These are phyloP conservation scores for Sphaerophoria taeniata DNA, from an alignment of 2,888 invertebrate genomes.

Conservation along the genomic window DNA sequence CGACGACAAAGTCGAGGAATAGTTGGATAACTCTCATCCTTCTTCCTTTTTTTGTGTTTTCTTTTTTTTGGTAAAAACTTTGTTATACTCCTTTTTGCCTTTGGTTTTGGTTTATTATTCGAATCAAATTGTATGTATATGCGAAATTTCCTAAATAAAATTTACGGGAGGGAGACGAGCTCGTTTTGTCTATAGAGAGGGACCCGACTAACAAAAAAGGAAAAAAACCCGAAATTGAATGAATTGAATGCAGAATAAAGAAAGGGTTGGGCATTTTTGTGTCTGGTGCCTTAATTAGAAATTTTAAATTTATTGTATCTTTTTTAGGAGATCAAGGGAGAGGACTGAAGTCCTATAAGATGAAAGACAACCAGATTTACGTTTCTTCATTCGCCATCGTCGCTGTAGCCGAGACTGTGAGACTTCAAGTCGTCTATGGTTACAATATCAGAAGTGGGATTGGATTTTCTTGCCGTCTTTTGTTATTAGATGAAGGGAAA, in stretches of 20 bases:
- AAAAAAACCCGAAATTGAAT: not conserved
- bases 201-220: no score
- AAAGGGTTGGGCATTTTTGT: slow-evolving; percentile 35
- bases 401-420: not conserved
- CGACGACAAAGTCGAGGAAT: not conserved
- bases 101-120: slow-evolving; percentile 41
- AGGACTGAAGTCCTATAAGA: slow-evolving; percentile 8
- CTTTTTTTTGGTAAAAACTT: slow-evolving; percentile 34
- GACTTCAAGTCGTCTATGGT: not conserved
- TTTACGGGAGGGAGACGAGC: not conserved
- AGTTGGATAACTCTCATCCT: slow-evolving; percentile 48
- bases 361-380: slow-evolving; percentile 11
- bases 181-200: slow-evolving; percentile 1
- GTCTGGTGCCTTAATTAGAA: slow-evolving; percentile 61
- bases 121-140: slow-evolving; percentile 54
- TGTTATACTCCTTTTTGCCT: slow-evolving; percentile 16
- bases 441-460: slow-evolving; percentile 9
- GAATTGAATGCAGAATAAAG: slow-evolving; percentile 1
- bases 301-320: slow-evolving; percentile 62
- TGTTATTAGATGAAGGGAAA: not conserved
- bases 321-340: slow-evolving; percentile 31
- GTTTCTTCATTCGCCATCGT: not conserved
- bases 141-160: slow-evolving; percentile 42
- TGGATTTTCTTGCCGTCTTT: slow-evolving; percentile 21
- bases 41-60: slow-evolving; percentile 12